phyloP scores from a whole-genome alignment of 2,888 invertebrate genomes.

The Saturnia pavonia region DNA sequence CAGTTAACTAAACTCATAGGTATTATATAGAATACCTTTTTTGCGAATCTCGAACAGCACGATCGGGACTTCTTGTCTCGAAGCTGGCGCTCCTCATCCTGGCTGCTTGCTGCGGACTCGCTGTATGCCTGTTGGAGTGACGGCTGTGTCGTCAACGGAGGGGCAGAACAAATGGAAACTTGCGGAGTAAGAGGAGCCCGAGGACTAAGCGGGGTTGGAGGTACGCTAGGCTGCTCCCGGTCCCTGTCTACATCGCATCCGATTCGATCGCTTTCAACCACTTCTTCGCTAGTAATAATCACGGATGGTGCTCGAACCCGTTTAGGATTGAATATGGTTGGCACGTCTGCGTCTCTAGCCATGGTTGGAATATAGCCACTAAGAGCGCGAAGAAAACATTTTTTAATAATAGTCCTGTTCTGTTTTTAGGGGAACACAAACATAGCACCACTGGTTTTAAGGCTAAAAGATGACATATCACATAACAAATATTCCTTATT shows the following conservation, averaged over 20 bases:
- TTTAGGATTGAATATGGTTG: slow-evolving; percentile 91
- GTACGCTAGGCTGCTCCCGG: slow-evolving; percentile 73
- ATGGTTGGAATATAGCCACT: slow-evolving; percentile 54
- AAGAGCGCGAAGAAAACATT: background rate
- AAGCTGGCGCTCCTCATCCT: slow-evolving; percentile 81
- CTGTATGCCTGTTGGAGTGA: slow-evolving; percentile 75
- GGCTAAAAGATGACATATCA: background rate
- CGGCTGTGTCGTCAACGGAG: slow-evolving; percentile 71
- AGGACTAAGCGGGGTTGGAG: slow-evolving; percentile 70
- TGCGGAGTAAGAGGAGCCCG: slow-evolving; percentile 74
- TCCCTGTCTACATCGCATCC: slow-evolving; percentile 62
- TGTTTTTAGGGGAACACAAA: background rate
- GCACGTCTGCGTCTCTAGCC: slow-evolving; percentile 89
- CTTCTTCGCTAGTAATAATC: slow-evolving; percentile 85
- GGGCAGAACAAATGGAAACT: slow-evolving; percentile 75
- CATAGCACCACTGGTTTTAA: background rate
- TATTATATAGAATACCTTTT: slow-evolving; percentile 82
- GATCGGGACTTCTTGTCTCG: slow-evolving; percentile 83
- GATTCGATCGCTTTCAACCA: slow-evolving; percentile 64
- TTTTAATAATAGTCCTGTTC: background rate
- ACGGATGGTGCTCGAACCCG: slow-evolving; percentile 86
- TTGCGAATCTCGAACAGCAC: slow-evolving; percentile 91
- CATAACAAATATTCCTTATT: background rate
- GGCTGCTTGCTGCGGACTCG: slow-evolving; percentile 82
- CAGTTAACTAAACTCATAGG: background rate